Evolutionary conservation across 2,113 vertebrate genomes (phyloP).

Genomic region (Cyphomyrus discorhynchus): DNA sequence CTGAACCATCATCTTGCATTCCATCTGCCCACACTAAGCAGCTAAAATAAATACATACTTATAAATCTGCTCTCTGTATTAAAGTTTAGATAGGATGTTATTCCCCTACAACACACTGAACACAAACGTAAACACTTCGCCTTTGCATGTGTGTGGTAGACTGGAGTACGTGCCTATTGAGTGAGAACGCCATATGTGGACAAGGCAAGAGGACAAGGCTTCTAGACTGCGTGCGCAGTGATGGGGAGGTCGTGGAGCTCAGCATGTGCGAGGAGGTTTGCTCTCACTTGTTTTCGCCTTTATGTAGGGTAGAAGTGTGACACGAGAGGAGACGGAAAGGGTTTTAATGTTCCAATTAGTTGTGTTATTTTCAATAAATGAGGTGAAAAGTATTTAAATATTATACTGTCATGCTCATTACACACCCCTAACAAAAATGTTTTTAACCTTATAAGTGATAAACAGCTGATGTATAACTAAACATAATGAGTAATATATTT

Average conservation of each 20-base stretch:
- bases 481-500: background rate
- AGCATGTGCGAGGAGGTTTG: conserved; percentile 73
- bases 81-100: background rate
- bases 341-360: background rate
- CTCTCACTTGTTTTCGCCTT: conserved; percentile 11
- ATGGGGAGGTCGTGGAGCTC: conserved; percentile 64
- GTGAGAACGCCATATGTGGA: conserved; percentile 76
- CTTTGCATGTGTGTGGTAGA: conserved; percentile 56
- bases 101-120: background rate
- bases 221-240: conserved; percentile 78
- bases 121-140: conserved; percentile 8
- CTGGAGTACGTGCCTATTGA: conserved; percentile 89
- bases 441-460: background rate
- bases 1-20: background rate
- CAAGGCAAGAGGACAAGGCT: conserved; percentile 68
- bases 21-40: background rate
- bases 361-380: background rate
- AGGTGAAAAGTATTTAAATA: background rate
- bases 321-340: background rate
- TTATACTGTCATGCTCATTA: background rate
- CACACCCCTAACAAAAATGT: background rate
- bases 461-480: background rate
- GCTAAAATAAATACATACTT: background rate
- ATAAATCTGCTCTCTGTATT: background rate
- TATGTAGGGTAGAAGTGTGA: background rate